phyloP scores from a whole-genome alignment of 2,888 invertebrate species.

The Tupiocoris notatus region DNA sequence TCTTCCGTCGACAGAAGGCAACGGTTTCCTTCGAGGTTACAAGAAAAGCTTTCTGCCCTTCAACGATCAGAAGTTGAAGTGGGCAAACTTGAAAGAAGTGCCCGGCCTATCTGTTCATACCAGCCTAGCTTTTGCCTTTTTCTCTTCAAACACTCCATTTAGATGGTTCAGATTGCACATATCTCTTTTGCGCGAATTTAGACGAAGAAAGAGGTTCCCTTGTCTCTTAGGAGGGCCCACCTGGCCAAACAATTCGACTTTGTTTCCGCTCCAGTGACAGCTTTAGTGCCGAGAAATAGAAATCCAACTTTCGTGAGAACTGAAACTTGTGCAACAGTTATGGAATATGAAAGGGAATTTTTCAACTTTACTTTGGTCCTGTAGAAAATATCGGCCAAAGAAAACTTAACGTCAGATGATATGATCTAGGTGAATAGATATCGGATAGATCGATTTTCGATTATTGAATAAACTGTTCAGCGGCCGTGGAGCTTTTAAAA shows the following conservation, averaged over 20 bases:
- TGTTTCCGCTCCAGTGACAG: background rate
- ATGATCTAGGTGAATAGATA: too few species aligned
- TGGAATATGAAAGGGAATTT: too few species aligned
- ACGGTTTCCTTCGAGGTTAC: background rate
- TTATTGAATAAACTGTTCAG: too few species aligned
- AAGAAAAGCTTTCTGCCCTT: background rate
- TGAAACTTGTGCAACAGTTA: too few species aligned
- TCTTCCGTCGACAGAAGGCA: background rate
- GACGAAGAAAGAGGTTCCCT: background rate
- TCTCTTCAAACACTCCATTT: slow-evolving; percentile 38
- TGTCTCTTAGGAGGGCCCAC: too few species aligned
- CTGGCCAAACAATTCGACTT: too few species aligned
- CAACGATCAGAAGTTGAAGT: slow-evolving; percentile 25
- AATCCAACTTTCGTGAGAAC: too few species aligned
- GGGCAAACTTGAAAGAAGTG: slow-evolving; percentile 36
- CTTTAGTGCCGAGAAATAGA: background rate
- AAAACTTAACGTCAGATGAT: too few species aligned
- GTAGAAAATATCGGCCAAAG: too few species aligned
- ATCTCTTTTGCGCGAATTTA: background rate
- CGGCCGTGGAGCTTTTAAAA: too few species aligned
- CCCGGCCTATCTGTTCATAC: slow-evolving; percentile 32
- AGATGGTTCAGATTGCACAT: slow-evolving; percentile 26
- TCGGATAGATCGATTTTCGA: too few species aligned
- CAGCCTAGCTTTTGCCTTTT: slow-evolving; percentile 26
- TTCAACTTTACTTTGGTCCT: too few species aligned